Evolutionary conservation across 2,797 vertebrate species (phyloP).

Genomic region (Fratercula arctica): DNA sequence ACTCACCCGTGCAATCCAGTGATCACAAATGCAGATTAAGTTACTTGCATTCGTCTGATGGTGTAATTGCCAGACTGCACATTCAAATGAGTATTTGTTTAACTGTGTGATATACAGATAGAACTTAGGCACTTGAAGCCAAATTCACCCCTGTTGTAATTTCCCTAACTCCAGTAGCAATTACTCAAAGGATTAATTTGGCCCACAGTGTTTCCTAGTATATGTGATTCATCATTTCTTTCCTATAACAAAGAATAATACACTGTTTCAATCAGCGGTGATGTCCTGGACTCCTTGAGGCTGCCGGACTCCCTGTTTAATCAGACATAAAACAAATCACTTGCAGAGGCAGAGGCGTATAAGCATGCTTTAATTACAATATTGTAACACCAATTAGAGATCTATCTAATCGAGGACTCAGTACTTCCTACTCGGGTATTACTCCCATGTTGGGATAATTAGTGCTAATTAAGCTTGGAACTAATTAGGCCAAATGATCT

Average conservation of each 20-base stretch:
- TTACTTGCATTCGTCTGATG: constrained; percentile 31
- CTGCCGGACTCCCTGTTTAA: constrained; percentile 83
- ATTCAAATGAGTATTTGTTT: constrained; percentile 64
- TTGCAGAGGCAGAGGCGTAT: constrained; percentile 80
- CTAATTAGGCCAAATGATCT: constrained; percentile 93
- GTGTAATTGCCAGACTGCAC: constrained; percentile 58
- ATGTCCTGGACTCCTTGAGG: constrained; percentile 76
- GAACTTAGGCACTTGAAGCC: constrained; percentile 50
- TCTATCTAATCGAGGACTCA: constrained; percentile 86
- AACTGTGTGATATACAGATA: constrained; percentile 63
- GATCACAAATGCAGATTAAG: constrained; percentile 45
- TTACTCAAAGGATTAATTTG: constrained; percentile 69
- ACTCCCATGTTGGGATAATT: constrained; percentile 97
- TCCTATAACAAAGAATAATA: constrained; percentile 61
- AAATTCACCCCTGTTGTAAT: constrained; percentile 59
- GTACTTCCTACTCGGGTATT: constrained; percentile 88
- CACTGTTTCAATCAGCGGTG: constrained; percentile 65
- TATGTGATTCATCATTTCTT: constrained; percentile 65
- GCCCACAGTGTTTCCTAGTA: constrained; percentile 59
- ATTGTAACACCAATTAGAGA: constrained; percentile 88
- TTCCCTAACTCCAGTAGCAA: constrained; percentile 58
- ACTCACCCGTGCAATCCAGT: constrained; percentile 1
- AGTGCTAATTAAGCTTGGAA: constrained; percentile 95
- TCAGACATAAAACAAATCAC: constrained; percentile 86
- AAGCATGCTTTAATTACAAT: constrained; percentile 93